A percentile compares a stretch with the other conserved stretches of the same genome.
Evolutionary conservation across 1,140 invertebrate species (phyloP).

Genomic region (Brachionus asplanchnoidis): DNA sequence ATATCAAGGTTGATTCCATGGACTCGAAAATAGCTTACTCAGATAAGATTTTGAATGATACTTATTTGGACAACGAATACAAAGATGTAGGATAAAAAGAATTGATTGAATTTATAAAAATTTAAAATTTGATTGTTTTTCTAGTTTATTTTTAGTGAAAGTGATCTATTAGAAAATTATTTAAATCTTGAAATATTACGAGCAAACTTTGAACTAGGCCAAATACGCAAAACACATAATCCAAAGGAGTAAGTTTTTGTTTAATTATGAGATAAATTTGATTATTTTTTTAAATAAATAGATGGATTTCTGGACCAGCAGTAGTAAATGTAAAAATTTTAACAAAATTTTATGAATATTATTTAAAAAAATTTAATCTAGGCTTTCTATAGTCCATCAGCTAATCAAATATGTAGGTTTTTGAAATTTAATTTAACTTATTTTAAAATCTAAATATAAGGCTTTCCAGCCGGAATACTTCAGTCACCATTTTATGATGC

Average conservation of each 20-base stretch:
- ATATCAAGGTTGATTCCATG: slow-evolving; percentile 44
- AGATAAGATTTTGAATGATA: slow-evolving; percentile 47
- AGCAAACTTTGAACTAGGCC: not conserved
- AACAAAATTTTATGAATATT: not conserved
- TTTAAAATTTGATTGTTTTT: not conserved
- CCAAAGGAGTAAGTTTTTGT: slow-evolving; percentile 10
- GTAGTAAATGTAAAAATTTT: slow-evolving; percentile 56
- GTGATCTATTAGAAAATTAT: slow-evolving; percentile 21
- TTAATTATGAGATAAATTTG: not conserved
- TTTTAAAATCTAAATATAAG: not conserved
- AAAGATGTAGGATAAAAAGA: slow-evolving; percentile 43
- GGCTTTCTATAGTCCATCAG: slow-evolving; percentile 63
- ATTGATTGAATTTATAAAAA: not conserved
- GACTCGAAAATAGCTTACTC: slow-evolving; percentile 46
- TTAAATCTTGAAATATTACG: not conserved
- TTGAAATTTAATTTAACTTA: not conserved
- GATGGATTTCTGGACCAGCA: slow-evolving; percentile 59
- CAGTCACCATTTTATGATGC: slow-evolving; percentile 45
- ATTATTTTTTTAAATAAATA: slow-evolving; percentile 44
- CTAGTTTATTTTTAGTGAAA: slow-evolving; percentile 31
- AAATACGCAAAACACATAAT: slow-evolving; percentile 17
- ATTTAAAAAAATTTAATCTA: not conserved
- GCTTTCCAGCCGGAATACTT: slow-evolving; percentile 40
- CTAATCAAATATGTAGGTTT: slow-evolving; percentile 61
- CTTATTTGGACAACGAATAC: slow-evolving; percentile 47